phyloP scores from a whole-genome alignment of 2,888 invertebrate genomes.

The Tachina grossa region DNA sequence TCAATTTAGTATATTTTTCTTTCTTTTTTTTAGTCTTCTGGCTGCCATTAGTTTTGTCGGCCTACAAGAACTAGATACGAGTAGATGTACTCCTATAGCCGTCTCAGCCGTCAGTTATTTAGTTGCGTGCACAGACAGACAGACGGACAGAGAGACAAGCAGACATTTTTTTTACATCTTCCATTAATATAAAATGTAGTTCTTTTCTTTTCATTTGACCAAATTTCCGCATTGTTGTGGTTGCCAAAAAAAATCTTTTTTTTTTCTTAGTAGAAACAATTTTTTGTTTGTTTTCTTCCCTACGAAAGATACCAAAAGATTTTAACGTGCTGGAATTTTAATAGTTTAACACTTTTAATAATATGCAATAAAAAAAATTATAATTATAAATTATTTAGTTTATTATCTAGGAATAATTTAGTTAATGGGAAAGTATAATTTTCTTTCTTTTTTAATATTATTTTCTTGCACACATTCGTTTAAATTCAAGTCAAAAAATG shows the following conservation, averaged over 20 bases:
- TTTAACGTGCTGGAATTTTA: constrained; percentile 49
- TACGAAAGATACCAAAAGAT: not conserved
- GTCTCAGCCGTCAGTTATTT: constrained; percentile 8
- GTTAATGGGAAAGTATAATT: constrained; percentile 1
- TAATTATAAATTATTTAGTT: constrained; percentile 21
- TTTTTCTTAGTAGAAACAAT: not conserved
- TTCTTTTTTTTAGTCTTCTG: not conserved
- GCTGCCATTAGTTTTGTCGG: constrained; percentile 37
- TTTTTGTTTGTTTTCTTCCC: no score
- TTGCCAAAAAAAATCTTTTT: constrained; percentile 65
- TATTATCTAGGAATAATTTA: constrained; percentile 11
- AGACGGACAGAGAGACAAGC: not conserved
- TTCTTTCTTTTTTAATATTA: not conserved
- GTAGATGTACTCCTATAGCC: constrained; percentile 44
- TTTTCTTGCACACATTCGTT: constrained; percentile 8
- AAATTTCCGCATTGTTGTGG: constrained; percentile 69
- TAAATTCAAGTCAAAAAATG: not conserved
- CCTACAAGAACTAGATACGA: constrained; percentile 21
- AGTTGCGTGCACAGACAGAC: constrained; percentile 14
- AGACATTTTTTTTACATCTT: constrained; percentile 34
- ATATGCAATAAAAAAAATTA: not conserved
- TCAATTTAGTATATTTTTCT: constrained; percentile 34
- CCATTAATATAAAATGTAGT: constrained; percentile 50
- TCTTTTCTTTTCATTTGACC: constrained; percentile 57
- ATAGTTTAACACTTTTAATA: constrained; percentile 39